Percentiles rank a stretch among this genome's conserved stretches.
Evolutionary conservation across 1,140 invertebrate genomes (phyloP).

Genomic region (Chelonus insularis): DNA sequence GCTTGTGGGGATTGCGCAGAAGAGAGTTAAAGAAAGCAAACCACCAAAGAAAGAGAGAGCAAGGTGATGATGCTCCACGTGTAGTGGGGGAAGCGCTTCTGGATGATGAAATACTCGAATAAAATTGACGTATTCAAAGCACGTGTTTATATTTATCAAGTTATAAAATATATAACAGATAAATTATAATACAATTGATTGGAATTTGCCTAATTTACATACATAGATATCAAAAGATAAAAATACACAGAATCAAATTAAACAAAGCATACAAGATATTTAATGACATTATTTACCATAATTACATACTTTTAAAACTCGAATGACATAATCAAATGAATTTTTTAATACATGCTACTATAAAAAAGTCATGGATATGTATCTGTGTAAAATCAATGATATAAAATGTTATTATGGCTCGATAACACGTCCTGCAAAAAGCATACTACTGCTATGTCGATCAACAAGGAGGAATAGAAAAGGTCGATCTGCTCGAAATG

Average conservation of each 20-base stretch:
- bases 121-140: neutral
- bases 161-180: no score
- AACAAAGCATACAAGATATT: no score
- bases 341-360: neutral
- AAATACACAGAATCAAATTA: no score
- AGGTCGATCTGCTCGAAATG: slow-evolving; percentile 68
- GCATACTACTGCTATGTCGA: slow-evolving; percentile 60
- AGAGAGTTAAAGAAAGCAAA: neutral
- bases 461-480: slow-evolving; percentile 75
- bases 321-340: neutral
- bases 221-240: no score
- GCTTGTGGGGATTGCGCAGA: no score
- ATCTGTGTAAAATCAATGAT: neutral
- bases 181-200: no score
- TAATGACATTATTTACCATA: no score
- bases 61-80: no score
- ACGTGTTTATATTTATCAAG: no score
- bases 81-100: no score
- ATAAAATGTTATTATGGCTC: slow-evolving; percentile 47
- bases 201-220: no score
- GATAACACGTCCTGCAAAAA: slow-evolving; percentile 71
- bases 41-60: neutral
- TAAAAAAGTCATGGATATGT: neutral
- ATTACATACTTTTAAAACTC: no score
- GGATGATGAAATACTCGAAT: slow-evolving; percentile 8